Evolutionary conservation across 2,113 vertebrate species (phyloP), one percentile per base, ranked within the genome.

Genomic region (Odocoileus hemionus): DNA sequence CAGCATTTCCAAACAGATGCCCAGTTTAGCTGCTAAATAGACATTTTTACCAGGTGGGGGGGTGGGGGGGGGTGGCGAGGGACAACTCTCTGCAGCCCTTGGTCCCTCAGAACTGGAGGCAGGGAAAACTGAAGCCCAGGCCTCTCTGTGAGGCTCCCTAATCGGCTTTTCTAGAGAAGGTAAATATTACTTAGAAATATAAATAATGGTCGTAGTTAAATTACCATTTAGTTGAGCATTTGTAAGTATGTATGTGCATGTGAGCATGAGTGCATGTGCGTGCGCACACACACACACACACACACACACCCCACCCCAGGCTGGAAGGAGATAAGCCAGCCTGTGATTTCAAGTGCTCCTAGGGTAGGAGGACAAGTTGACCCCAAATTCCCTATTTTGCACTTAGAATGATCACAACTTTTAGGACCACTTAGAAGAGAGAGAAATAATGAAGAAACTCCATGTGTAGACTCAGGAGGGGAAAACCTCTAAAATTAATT

Each of bases 1-100:
- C 87, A 67, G 74, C 74, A 92, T 96, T 97, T 96, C 74, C 74
- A 80, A 92, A 64, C 26, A 21, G 95, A 60, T 30, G 74, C 23
- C 86, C 25, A 80, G 57, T 86, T 78, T 58, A 91, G 57, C 84
- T 89, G 28, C 67, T 96, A 95, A 97, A 89, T 91, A 82, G 60
- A 61, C 30, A n/a, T 88, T 39, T 89, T 64, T 64, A 89, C 64
- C 74, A 88, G 89, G 47, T 80, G 19, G 15, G 86, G 84, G 11
- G 11, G 47, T 2, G 47, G 47, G 47, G 47, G 11, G 47, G 47
- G 47, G 47, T 2, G 11, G 47, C 11, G 47, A 13, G 47, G 47
- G 54, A 93, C 88, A 97, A 97, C 85, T 91, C 55, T 78, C 78
- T 47, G 21, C 0, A 21, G 58, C 23, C 2, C 61, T 57, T 50